Conservation (phyloP, 1,140 invertebrate species). For the Meloidogyne hapla region DNA sequence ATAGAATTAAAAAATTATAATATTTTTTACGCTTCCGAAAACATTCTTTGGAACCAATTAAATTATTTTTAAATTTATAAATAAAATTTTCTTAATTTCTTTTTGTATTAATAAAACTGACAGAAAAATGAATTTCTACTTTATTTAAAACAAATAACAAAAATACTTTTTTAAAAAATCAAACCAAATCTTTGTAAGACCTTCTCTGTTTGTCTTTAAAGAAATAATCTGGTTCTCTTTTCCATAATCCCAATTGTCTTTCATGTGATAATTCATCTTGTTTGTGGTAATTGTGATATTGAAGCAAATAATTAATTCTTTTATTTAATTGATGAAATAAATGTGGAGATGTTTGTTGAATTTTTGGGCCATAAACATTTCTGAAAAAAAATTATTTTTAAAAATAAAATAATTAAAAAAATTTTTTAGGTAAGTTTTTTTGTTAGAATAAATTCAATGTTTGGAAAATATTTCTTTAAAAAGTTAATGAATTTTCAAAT, state of each 20-base stretch:
- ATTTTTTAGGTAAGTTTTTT: too few species aligned
- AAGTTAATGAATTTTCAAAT: too few species aligned
- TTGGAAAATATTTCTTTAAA: too few species aligned
- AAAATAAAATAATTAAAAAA: background rate
- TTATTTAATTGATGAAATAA: conserved; percentile 62
- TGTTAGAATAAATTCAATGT: too few species aligned
- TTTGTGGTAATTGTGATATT: conserved; percentile 63
- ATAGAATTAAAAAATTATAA: too few species aligned
- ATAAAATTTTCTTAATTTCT: too few species aligned
- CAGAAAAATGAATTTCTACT: background rate
- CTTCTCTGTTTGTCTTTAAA: conserved; percentile 61
- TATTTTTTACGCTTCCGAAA: too few species aligned
- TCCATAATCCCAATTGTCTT: conserved; percentile 47
- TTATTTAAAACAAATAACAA: background rate
- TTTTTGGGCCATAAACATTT: conserved; percentile 41
- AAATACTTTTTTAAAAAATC: conserved; percentile 1
- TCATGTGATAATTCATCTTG: conserved; percentile 57
- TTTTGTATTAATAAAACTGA: too few species aligned
- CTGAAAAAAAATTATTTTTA: background rate
- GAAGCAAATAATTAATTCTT: conserved; percentile 60
- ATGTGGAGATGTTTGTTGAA: conserved; percentile 55
- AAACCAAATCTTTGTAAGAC: conserved; percentile 60
- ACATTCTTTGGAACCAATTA: too few species aligned
- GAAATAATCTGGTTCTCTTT: conserved; percentile 59
- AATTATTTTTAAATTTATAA: too few species aligned